phyloP scores from a whole-genome alignment of 2,888 invertebrate species.

The Clanis bilineata region DNA sequence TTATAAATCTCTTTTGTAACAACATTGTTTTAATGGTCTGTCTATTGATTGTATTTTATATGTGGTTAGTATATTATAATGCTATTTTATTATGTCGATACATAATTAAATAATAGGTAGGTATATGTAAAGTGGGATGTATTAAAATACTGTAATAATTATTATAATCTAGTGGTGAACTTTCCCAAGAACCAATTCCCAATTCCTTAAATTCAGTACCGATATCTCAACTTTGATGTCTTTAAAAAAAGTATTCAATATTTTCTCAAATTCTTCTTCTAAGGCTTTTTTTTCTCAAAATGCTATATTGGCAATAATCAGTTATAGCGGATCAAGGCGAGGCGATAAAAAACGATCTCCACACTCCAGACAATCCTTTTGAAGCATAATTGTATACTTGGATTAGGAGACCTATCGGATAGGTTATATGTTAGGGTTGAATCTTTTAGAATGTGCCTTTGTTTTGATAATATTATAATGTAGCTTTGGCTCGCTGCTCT shows the following conservation, averaged over 20 bases:
- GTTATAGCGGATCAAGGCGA: conserved; percentile 61
- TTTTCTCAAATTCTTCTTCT: not conserved
- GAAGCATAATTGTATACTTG: conserved; percentile 79
- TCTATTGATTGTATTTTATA: not conserved
- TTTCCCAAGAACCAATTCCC: too few species aligned
- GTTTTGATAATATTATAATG: not conserved
- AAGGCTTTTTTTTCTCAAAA: not conserved
- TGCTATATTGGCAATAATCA: conserved; percentile 53
- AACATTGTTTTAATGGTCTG: too few species aligned
- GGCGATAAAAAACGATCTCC: conserved; percentile 71
- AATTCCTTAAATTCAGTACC: too few species aligned
- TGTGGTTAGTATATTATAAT: not conserved
- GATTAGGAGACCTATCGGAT: conserved; percentile 70
- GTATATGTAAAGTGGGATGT: too few species aligned
- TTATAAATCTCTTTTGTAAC: too few species aligned
- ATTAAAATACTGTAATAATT: too few species aligned
- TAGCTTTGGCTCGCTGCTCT: too few species aligned
- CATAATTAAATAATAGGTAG: too few species aligned
- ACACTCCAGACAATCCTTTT: conserved; percentile 74
- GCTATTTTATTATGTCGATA: too few species aligned
- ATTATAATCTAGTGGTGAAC: too few species aligned
- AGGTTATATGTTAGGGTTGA: conserved; percentile 49
- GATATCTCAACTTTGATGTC: not conserved
- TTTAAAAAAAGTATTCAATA: not conserved
- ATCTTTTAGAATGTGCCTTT: conserved; percentile 3